Percentiles rank a stretch among this genome's conserved stretches.
Evolutionary conservation across 30 jellyfish, hydroid and myxozoan species (phyloP).

Genomic region (Aurelia sp.): DNA sequence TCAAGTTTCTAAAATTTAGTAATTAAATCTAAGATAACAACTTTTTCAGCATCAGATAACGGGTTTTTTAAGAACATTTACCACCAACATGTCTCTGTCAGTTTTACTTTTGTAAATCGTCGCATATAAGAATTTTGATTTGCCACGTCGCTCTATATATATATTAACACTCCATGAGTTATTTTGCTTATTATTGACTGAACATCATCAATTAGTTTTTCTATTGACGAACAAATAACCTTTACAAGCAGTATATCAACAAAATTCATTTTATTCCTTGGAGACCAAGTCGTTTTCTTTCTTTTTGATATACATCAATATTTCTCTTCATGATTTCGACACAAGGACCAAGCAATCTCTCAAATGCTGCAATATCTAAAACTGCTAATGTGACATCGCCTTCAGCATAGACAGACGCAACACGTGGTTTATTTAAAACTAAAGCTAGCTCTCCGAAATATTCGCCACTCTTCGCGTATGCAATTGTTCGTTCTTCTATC

Average conservation of each 20-base stretch:
- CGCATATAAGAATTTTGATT: no score
- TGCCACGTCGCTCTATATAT: no score
- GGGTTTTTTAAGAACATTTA: no score
- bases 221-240: no score
- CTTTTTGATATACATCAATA: slow-evolving; percentile 83
- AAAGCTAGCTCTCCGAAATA: slow-evolving; percentile 97
- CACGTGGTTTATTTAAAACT: slow-evolving; percentile 94
- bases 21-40: no score
- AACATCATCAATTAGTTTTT: no score
- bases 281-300: slow-evolving; percentile 88
- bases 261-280: slow-evolving; percentile 52
- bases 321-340: slow-evolving; percentile 96
- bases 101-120: no score
- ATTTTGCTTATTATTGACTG: no score
- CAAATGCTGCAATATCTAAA: slow-evolving; percentile 92
- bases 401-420: slow-evolving; percentile 94
- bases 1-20: no score
- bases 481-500: slow-evolving; percentile 79
- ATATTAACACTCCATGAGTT: no score
- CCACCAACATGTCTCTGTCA: no score
- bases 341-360: slow-evolving; percentile 96
- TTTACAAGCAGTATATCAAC: neutral
- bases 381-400: slow-evolving; percentile 85
- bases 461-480: slow-evolving; percentile 79
- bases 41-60: no score